phyloP scores from a whole-genome alignment of 1,140 invertebrate species.

The Olivierus martensii region DNA sequence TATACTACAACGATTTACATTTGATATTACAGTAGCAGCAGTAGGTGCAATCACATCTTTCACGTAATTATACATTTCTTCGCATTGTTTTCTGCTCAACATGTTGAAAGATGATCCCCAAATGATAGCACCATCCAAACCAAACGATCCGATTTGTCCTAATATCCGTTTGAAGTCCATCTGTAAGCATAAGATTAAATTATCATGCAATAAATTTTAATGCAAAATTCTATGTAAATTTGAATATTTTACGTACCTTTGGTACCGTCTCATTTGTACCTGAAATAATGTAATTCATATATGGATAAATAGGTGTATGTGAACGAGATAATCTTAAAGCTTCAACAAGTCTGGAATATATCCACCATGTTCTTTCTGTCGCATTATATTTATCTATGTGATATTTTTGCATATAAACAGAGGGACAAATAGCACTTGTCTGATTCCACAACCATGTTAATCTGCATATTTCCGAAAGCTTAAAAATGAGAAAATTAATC shows the following conservation, averaged over 20 bases:
- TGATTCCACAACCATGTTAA: slow-evolving; percentile 1
- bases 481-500: background rate
- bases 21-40: background rate
- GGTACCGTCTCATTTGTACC: no score
- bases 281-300: no score
- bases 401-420: background rate
- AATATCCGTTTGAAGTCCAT: background rate
- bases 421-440: slow-evolving; percentile 1
- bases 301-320: no score
- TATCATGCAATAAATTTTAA: no score
- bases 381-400: background rate
- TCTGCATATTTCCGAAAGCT: background rate
- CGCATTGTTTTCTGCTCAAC: background rate
- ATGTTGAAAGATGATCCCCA: slow-evolving; percentile 4
- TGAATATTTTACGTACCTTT: no score
- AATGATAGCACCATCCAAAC: slow-evolving; percentile 1
- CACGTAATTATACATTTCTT: background rate
- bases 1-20: background rate
- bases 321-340: background rate
- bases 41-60: background rate
- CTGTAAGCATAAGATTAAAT: background rate
- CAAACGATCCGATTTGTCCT: background rate
- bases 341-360: background rate
- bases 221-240: no score
- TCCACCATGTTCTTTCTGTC: slow-evolving; percentile 1